Evolutionary conservation across 2,797 vertebrate species (phyloP).

Genomic region (Macroramphosus scolopax): DNA sequence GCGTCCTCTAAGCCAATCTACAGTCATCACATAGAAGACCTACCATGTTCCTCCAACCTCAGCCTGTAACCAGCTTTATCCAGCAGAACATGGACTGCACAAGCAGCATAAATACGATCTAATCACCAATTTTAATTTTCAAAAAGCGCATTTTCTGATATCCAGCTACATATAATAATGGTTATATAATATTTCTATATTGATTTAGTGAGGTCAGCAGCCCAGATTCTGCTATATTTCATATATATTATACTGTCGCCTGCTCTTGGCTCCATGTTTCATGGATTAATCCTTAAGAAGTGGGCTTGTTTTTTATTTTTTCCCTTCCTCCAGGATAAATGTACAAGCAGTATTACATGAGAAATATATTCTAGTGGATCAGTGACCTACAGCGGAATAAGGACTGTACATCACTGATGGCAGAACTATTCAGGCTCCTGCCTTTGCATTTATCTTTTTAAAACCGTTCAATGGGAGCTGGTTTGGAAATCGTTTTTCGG

Average conservation of each 20-base stretch:
- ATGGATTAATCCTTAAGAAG: slow-evolving; percentile 51
- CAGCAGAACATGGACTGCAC: slow-evolving; percentile 5
- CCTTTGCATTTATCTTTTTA: slow-evolving; percentile 2
- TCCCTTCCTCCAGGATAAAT: slow-evolving; percentile 41
- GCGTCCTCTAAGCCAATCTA: background rate
- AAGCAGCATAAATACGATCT: background rate
- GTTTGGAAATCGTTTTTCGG: slow-evolving; percentile 9
- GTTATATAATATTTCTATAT: slow-evolving; percentile 28
- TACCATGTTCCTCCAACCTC: background rate
- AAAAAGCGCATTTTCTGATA: slow-evolving; percentile 15
- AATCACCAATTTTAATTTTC: slow-evolving; percentile 23
- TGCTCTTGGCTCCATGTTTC: slow-evolving; percentile 38
- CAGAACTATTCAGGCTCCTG: slow-evolving; percentile 3
- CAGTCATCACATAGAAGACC: background rate
- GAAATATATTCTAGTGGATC: slow-evolving; percentile 48
- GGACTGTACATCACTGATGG: slow-evolving; percentile 14
- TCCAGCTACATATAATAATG: slow-evolving; percentile 26
- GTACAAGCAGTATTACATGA: slow-evolving; percentile 33
- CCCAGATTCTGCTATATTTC: slow-evolving; percentile 39
- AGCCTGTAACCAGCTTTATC: background rate
- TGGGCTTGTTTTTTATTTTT: slow-evolving; percentile 23
- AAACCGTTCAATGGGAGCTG: slow-evolving; percentile 1
- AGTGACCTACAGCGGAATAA: slow-evolving; percentile 29
- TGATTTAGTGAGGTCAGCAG: slow-evolving; percentile 29
- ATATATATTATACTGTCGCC: slow-evolving; percentile 12